A percentile compares a stretch with the other conserved stretches of the same genome.
These are phyloP conservation scores for Leptinotarsa rubiginosa DNA, from an alignment of 2,888 invertebrate species.

Conservation along the genomic window DNA sequence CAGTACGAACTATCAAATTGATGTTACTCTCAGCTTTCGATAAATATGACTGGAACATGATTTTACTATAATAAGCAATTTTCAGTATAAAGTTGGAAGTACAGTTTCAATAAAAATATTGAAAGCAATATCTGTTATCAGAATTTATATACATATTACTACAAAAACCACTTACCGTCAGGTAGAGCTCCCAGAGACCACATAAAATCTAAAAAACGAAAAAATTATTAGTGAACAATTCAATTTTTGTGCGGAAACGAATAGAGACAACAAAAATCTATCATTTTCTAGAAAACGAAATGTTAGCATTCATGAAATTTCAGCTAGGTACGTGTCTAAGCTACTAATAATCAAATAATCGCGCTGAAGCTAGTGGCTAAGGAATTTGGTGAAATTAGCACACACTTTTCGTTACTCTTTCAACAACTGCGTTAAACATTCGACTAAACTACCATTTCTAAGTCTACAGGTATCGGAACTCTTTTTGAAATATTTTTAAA, in stretches of 20 bases:
- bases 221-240: conserved; percentile 59
- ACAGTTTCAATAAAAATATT: neutral
- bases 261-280: conserved; percentile 33
- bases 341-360: conserved; percentile 51
- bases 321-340: conserved; percentile 63
- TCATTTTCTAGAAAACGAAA: conserved; percentile 32
- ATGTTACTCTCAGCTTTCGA: no score
- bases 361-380: conserved; percentile 48
- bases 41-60: no score
- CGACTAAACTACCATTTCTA: conserved; percentile 56
- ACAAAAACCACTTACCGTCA: conserved; percentile 82
- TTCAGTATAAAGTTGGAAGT: no score
- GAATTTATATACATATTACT: neutral
- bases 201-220: conserved; percentile 92
- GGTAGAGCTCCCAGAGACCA: conserved; percentile 98
- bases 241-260: conserved; percentile 35
- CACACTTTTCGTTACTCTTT: conserved; percentile 37
- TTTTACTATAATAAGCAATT: no score
- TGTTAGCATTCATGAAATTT: conserved; percentile 67
- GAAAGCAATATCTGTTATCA: neutral
- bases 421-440: conserved; percentile 57
- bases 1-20: no score
- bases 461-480: conserved; percentile 33
- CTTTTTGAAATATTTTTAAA: neutral
- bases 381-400: conserved; percentile 38